Percentiles rank a stretch among this genome's conserved stretches.
These are phyloP conservation scores for Synanthedon tipuliformis DNA, from an alignment of 2,888 invertebrate genomes.

Conservation along the genomic window DNA sequence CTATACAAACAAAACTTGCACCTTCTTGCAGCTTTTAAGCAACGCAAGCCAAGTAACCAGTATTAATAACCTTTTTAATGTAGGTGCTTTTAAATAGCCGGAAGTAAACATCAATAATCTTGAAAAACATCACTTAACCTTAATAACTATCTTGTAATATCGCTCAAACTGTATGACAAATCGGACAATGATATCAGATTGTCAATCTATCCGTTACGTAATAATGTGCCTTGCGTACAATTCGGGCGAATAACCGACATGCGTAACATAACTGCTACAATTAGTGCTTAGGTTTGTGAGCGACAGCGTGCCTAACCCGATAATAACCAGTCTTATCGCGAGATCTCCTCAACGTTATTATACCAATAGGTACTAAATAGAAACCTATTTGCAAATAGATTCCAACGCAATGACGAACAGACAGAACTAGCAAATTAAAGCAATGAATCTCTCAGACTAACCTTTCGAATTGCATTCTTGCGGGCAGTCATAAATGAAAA, in stretches of 20 bases:
- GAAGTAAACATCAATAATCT: slow-evolving; percentile 1
- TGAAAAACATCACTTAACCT: slow-evolving; percentile 8
- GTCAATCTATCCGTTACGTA: slow-evolving; percentile 47
- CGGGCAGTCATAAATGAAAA: slow-evolving; percentile 1
- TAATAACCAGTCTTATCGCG: slow-evolving; percentile 52
- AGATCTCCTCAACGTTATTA: slow-evolving; percentile 30
- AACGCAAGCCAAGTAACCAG: too few species aligned
- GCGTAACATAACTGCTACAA: slow-evolving; percentile 51
- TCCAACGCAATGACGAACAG: slow-evolving; percentile 41
- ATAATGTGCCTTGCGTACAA: slow-evolving; percentile 43
- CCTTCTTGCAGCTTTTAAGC: background rate
- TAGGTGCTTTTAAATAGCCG: too few species aligned
- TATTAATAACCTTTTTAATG: too few species aligned
- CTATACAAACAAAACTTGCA: too few species aligned
- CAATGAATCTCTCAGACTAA: background rate
- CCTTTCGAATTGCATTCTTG: background rate
- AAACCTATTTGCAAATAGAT: slow-evolving; percentile 32
- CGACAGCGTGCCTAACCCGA: slow-evolving; percentile 60
- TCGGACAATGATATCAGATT: slow-evolving; percentile 40
- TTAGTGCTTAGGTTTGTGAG: slow-evolving; percentile 57
- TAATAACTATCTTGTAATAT: slow-evolving; percentile 7
- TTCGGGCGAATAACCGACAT: slow-evolving; percentile 41
- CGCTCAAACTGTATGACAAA: slow-evolving; percentile 10
- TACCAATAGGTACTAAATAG: slow-evolving; percentile 23
- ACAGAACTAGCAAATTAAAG: slow-evolving; percentile 25